Evolutionary conservation across 1,140 invertebrate species (phyloP).

Genomic region (Bombus picipes): DNA sequence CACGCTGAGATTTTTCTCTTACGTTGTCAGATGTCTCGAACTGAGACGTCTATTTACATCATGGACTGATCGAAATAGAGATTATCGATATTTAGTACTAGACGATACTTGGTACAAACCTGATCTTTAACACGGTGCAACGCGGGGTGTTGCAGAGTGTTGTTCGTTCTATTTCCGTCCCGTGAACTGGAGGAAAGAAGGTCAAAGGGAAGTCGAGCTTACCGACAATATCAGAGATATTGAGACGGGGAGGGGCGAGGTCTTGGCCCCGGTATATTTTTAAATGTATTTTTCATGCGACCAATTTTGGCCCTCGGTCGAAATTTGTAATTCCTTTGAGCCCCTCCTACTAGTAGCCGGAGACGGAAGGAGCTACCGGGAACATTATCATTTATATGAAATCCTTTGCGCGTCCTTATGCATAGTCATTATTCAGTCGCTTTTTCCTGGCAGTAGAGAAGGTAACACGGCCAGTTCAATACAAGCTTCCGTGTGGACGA

Average conservation of each 20-base stretch:
- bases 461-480: constrained; percentile 65
- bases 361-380: constrained; percentile 68
- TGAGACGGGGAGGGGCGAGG: neutral
- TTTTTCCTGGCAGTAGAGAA: constrained; percentile 59
- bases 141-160: too few relatives aligned
- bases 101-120: neutral
- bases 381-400: constrained; percentile 82
- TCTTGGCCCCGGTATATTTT: constrained; percentile 50
- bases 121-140: neutral
- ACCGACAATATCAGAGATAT: constrained; percentile 41
- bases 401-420: constrained; percentile 78
- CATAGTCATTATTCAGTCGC: constrained; percentile 76
- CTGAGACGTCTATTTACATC: too few relatives aligned
- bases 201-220: constrained; percentile 13
- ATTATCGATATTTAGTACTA: too few relatives aligned
- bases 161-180: neutral
- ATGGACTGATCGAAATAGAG: too few relatives aligned
- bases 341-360: constrained; percentile 52
- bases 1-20: neutral
- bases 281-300: constrained; percentile 70
- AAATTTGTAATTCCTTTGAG: constrained; percentile 80
- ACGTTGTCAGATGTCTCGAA: too few relatives aligned
- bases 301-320: constrained; percentile 69
- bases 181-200: neutral
- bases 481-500: constrained; percentile 50